Percentiles rank a stretch among this genome's conserved stretches.
These are phyloP conservation scores for Eupithecia pulchellata DNA, from an alignment of 2,888 invertebrate genomes.

Conservation along the genomic window DNA sequence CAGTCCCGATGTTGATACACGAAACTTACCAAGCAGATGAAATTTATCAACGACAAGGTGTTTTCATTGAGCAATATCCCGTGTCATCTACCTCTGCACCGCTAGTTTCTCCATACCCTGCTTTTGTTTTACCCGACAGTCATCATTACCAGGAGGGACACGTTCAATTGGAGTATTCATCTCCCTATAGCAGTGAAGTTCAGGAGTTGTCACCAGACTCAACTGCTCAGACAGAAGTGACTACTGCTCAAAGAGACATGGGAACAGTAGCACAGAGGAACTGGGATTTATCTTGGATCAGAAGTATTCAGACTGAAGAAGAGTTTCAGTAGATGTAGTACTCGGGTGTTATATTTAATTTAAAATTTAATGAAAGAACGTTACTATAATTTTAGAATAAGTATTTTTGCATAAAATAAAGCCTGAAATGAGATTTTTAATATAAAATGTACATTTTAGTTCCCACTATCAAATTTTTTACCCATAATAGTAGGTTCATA, in stretches of 20 bases:
- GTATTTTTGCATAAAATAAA: background rate
- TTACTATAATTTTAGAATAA: background rate
- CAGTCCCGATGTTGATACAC: constrained; percentile 49
- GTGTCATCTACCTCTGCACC: constrained; percentile 45
- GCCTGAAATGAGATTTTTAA: background rate
- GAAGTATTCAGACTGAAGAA: constrained; percentile 58
- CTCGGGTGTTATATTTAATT: background rate
- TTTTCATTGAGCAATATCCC: constrained; percentile 56
- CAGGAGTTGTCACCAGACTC: constrained; percentile 45
- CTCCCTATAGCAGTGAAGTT: constrained; percentile 43
- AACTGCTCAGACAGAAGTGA: constrained; percentile 39
- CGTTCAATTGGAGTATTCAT: constrained; percentile 49
- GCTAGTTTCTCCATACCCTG: constrained; percentile 46
- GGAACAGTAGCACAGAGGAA: constrained; percentile 45
- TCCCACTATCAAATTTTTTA: background rate
- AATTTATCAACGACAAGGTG: constrained; percentile 48
- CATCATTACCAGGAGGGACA: constrained; percentile 50
- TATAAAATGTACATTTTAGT: background rate
- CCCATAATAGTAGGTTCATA: background rate
- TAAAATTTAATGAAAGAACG: background rate
- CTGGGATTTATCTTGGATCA: constrained; percentile 72
- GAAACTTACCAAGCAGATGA: constrained; percentile 52
- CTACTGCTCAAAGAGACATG: constrained; percentile 42
- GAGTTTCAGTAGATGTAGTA: constrained; percentile 47
- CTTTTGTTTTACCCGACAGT: constrained; percentile 47